Evolutionary conservation across 1,140 invertebrate species (phyloP), one percentile per base, ranked within the genome.

Genomic region (Nasonia vitripennis): DNA sequence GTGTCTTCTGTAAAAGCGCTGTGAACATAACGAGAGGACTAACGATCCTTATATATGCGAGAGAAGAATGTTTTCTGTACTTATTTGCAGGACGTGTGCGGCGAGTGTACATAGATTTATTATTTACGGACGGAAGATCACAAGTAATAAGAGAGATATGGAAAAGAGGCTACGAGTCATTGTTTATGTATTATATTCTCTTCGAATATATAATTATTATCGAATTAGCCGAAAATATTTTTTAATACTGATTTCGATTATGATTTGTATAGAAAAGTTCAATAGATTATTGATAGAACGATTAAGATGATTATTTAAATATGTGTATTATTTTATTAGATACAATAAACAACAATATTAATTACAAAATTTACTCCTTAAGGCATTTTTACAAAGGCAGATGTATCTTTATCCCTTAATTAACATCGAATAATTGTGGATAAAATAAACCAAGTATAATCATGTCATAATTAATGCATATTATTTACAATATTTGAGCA

Each of bases 311-410:
- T 62, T 20, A 62, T 20, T 62, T 62, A 62, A 62, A 62, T n/a
- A n/a, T 62, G 55, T 62, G 55, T 71, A 71, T 71, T 71, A 34
- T 71, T 71, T 71, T 34, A 71, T 71, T 71, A 71, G 70, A 71
- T 34, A 71, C 27, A 71, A 71, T 71, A 71, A 71, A 71, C 70
- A 71, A 71, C 70, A 9, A 62, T 62, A 62, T 62, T 62, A 62
- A 62, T 20, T 20, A 62, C 23, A 71, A 31, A 71, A 71, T 71
- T 71, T 17, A 67, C n/a, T 67, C 62, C 17, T 17, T 67, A 67
- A 67, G n/a, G 17, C 14, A 71, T 71, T 71, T 27, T 71, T 14
- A 71, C 70, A 14, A 71, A 71, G 0, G 11, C 27, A 34, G 4
- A 71, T 34, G 9, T 71, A 62, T 62, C 11, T 20, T 45, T 45